Evolutionary conservation across 2,797 vertebrate species (phyloP), one percentile per base, ranked within the genome.

Genomic region (Triplophysa bombifrons): DNA sequence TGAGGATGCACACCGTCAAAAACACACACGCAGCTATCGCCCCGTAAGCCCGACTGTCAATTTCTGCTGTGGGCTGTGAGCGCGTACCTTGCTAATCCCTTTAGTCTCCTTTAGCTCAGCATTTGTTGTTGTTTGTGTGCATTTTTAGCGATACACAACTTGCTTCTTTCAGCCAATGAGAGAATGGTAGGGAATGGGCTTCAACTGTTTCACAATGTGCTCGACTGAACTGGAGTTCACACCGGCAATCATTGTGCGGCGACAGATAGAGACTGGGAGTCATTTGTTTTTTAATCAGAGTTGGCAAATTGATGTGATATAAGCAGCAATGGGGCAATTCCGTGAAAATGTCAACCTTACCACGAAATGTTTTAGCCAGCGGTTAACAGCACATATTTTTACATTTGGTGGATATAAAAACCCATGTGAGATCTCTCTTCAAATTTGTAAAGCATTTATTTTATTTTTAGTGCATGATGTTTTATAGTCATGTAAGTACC

Each of bases 61-160:
- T 64, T 75, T 34, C 58, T 14, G 60, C 27, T 65, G 41, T 65
- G 60, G 46, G 73, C 19, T 11, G 58, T 51, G 73, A 63, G 9
- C 5, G 60, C 8, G 63, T 64, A 41, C 17, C 63, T 64, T 41
- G 34, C 17, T 41, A 12, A 41, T 64, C 41, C 34, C 30, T 64
- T 19, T 12, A 64, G 30, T 9, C 16, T 64, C 63, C 17, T 64
- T 30, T 41, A 19, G 16, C 61, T 34, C 61, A 38, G 61, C 61
- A 38, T 19, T 34, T 3, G 30, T 64, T 64, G 11, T 30, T 64
- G 63, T 38, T 16, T 2, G 6, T 17, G 14, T 63, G 27, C 58
- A 7, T 8, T 61, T 30, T 61, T 5, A 27, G 20, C 4, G 56
- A 48, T 48, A 48, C 46, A 48, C 41, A 41, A 41, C 13, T 58